Percentiles rank a stretch among this genome's conserved stretches.
Conservation (phyloP, 2,888 invertebrate species). For the Plutella xylostella region DNA sequence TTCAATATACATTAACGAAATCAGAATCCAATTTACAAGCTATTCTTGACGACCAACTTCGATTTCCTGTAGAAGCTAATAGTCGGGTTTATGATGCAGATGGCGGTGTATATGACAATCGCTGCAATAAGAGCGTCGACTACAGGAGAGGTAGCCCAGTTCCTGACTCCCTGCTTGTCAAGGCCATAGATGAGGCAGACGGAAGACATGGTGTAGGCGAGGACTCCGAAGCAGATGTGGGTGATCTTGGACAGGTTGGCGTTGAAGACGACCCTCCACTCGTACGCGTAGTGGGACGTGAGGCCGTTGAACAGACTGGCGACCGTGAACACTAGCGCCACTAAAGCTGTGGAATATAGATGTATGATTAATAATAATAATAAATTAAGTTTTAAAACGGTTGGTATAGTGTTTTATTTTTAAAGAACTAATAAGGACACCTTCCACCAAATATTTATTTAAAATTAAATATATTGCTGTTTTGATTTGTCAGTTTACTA, state of each 20-base stretch:
- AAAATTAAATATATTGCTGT: too few relatives aligned
- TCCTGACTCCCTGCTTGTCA: conserved; percentile 30
- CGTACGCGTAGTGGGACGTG: conserved; percentile 36
- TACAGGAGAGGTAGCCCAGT: conserved; percentile 24
- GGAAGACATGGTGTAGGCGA: conserved; percentile 29
- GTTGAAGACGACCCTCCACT: conserved; percentile 27
- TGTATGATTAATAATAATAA: too few relatives aligned
- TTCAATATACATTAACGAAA: too few relatives aligned
- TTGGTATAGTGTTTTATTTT: background rate
- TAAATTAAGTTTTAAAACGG: background rate
- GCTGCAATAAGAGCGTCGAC: conserved; percentile 30
- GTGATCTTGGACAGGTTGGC: conserved; percentile 27
- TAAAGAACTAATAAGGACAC: too few relatives aligned
- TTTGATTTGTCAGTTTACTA: too few relatives aligned
- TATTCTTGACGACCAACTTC: conserved; percentile 1
- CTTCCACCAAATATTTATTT: too few relatives aligned
- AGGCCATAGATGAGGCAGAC: conserved; percentile 37
- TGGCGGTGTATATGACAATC: conserved; percentile 24
- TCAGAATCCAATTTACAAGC: background rate
- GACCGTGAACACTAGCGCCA: conserved; percentile 40
- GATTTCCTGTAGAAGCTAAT: conserved; percentile 29
- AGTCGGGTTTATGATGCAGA: conserved; percentile 34
- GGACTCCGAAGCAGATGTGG: conserved; percentile 34
- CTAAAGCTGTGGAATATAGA: too few relatives aligned
- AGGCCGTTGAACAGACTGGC: conserved; percentile 38